Conservation (phyloP, 2,797 vertebrate genomes). For the Uromys caudimaculatus region DNA sequence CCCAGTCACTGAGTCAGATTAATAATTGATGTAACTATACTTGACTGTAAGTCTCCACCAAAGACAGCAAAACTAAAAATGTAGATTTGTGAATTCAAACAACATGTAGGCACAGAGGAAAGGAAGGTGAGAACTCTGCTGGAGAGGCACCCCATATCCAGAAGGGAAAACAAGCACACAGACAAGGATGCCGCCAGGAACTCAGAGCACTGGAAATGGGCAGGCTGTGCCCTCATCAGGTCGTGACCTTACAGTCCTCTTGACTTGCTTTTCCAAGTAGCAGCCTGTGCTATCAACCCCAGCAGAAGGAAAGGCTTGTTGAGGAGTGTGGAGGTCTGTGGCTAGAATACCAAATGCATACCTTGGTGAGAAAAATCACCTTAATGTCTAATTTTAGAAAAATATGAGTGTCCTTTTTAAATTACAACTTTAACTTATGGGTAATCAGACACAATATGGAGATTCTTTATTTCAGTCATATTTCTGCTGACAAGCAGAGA, state of each 20-base stretch:
- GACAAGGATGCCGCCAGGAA: neutral
- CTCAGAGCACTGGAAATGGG: neutral
- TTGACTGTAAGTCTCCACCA: constrained; percentile 33
- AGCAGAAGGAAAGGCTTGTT: neutral
- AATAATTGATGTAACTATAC: constrained; percentile 39
- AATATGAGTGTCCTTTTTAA: neutral
- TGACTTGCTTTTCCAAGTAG: neutral
- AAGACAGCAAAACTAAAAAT: constrained; percentile 43
- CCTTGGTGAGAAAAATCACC: neutral
- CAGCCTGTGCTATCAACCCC: neutral
- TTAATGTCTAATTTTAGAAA: neutral
- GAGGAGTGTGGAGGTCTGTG: neutral
- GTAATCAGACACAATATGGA: neutral
- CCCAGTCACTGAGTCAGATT: constrained; percentile 9
- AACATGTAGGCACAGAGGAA: neutral
- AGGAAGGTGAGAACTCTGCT: neutral
- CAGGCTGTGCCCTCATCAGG: neutral
- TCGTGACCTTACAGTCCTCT: neutral
- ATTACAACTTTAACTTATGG: neutral
- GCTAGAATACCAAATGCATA: neutral
- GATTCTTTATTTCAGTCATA: neutral
- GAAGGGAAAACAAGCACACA: neutral
- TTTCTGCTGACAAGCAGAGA: neutral
- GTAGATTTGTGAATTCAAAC: neutral
- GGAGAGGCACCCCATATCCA: neutral